Base-by-base conservation (phyloP, 2,113 vertebrate species). In the Lethenteron camtschaticum region DNA sequence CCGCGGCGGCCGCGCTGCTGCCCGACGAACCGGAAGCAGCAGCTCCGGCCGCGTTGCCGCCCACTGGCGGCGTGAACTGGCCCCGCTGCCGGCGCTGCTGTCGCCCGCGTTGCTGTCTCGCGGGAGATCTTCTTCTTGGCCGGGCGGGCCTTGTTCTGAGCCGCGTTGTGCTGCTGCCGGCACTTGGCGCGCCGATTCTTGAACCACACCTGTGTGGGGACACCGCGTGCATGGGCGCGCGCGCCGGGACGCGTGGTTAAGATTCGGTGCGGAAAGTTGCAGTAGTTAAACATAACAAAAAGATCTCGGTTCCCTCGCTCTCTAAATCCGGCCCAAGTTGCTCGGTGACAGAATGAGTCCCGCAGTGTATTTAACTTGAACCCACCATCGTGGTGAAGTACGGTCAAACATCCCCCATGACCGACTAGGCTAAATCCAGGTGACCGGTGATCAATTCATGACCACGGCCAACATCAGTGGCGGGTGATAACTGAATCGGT, bases 101-200 rank as follows among this genome's bases (percentile, higher is more conserved):
- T 81, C 74, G 63, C 86, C 85, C 0, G 79, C 55, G 71, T 71
- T 76, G 60, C 81, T 73, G 57, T 86, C 85, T 16, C 82, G 79
- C 0, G 86, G 85, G 85, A 85, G 0, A 77, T 74, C 75, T 88
- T 88, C 81, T 87, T 87, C 71, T 88, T 87, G 3, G 83, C 76
- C 0, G 85, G 85, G 2, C 86, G 77, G 0, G 85, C 79, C 73
- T 88, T 88, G 71, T 83, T 80, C 74, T 86, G 84, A 18, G 84
- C 85, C 0, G 80, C 85, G 77, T 81, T 86, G 75, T 86, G 85
- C 75, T 86, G 85, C 76, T 85, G 83, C 13, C 86, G 85, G 71
- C 86, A 88, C 71, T 88, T 88, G 59, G 86, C 86, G 9, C 85
- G 81, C 1, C 86, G 83, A 76, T 87, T 86, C 75, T 86, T 88